Evolutionary conservation across 1,140 invertebrate genomes (phyloP), one percentile per base, ranked within the genome.

Genomic region (Augochlora pura): DNA sequence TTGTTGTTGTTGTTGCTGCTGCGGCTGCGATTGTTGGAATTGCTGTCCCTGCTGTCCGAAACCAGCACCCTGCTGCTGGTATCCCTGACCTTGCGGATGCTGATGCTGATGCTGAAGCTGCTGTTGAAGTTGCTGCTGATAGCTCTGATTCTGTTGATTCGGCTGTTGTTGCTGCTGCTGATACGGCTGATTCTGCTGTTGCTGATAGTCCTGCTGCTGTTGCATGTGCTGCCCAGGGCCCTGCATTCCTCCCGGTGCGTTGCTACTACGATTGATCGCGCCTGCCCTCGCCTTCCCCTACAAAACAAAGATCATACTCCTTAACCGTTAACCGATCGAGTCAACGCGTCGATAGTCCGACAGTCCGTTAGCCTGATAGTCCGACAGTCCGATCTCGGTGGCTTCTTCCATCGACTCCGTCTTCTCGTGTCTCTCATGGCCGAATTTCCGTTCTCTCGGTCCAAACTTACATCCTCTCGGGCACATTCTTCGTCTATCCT

Each of bases 191-290:
- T 87, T 90, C 73, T 90, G 90, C 27, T 86, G 60, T 65, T 85
- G 87, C 79, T 85, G 85, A 42, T 86, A 83, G 42, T 88, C 79
- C 72, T 87, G 87, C 79, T 90, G 89, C 75, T 90, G 91, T 68
- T 89, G 91, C 65, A 89, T 88, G 69, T 92, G 90, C 54, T 91
- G 91, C 62, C 92, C 91, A 66, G 93, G 91, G 88, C 91, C 90
- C 75, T 91, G 92, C 80, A 88, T 87, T 82, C 87, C 88, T 82
- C 89, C 89, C 6, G 89, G 90, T 82, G 93, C 90, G 91, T 94
- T 94, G 95, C 94, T 95, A 95, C 94, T 94, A 95, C 92, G 92
- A 91, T 91, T 93, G 91, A 81, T 90, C 90, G 84, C 91, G 90
- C 91, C 90, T 93, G 92, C 85, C 85, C 85, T 94, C 93, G 93